Conservation (phyloP, 2,888 invertebrate genomes). For the Andrena haemorrhoa region DNA sequence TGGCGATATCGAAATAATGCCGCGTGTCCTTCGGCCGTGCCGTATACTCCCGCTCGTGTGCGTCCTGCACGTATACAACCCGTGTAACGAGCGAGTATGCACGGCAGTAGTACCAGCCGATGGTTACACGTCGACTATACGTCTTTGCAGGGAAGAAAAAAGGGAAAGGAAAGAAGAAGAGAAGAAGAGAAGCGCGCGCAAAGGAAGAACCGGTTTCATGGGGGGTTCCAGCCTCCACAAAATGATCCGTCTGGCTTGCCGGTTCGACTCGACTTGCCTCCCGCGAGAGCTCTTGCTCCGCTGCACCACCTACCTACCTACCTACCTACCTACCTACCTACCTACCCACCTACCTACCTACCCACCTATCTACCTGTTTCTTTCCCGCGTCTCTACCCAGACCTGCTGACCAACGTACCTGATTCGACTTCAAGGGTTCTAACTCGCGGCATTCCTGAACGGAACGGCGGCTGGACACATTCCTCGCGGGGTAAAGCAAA, state of each 20-base stretch:
- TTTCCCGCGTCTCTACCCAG: slow-evolving; percentile 36
- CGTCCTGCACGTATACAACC: slow-evolving; percentile 30
- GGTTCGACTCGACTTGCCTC: slow-evolving; percentile 53
- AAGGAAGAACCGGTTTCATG: slow-evolving; percentile 77
- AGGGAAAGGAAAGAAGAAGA: slow-evolving; percentile 37
- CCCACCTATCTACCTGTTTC: slow-evolving; percentile 49
- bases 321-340: slow-evolving; percentile 67
- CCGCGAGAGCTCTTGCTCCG: slow-evolving; percentile 63
- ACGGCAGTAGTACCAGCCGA: slow-evolving; percentile 62
- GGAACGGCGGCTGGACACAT: slow-evolving; percentile 46
- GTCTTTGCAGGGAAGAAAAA: slow-evolving; percentile 24
- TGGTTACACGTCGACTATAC: slow-evolving; percentile 64
- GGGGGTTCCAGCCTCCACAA: slow-evolving; percentile 75
- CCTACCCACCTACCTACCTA: slow-evolving; percentile 56
- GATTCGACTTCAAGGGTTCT: slow-evolving; percentile 59
- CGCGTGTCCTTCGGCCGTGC: slow-evolving; percentile 43
- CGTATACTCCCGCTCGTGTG: slow-evolving; percentile 38
- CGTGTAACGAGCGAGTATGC: slow-evolving; percentile 45
- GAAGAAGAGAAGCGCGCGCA: slow-evolving; percentile 48
- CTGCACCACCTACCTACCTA: slow-evolving; percentile 73
- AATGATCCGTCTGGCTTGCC: slow-evolving; percentile 78
- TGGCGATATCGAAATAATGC: slow-evolving; percentile 21
- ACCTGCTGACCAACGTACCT: slow-evolving; percentile 63
- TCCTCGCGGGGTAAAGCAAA: slow-evolving; percentile 46
- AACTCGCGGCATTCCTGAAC: slow-evolving; percentile 66